These are phyloP conservation scores for Mobula birostris DNA, from an alignment of 2,113 vertebrate genomes.

Conservation along the genomic window DNA sequence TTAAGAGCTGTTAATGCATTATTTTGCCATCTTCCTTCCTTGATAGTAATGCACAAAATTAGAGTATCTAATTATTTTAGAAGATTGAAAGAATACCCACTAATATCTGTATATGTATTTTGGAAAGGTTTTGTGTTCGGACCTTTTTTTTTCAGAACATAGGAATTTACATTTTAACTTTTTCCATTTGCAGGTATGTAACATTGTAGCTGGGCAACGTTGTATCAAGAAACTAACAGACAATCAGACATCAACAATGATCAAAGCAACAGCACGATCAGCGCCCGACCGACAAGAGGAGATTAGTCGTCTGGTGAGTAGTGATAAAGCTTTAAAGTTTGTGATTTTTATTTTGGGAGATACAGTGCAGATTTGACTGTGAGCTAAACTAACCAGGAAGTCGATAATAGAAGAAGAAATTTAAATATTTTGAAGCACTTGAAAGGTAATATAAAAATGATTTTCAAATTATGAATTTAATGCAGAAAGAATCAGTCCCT, in stretches of 20 bases:
- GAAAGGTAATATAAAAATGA: background rate
- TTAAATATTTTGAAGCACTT: background rate
- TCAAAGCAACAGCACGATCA: constrained; percentile 93
- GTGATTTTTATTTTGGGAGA: background rate
- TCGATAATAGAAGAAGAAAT: background rate
- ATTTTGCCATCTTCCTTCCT: background rate
- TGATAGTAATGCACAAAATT: background rate
- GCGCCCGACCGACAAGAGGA: constrained; percentile 95
- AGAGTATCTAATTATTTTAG: background rate
- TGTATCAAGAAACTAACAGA: constrained; percentile 98
- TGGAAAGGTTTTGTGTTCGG: too few species aligned
- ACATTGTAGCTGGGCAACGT: constrained; percentile 93
- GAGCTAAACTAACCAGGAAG: background rate
- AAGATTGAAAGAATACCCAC: background rate
- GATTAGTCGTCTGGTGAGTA: constrained; percentile 90
- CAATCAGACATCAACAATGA: constrained; percentile 99
- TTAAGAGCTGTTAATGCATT: background rate
- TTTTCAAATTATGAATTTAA: background rate
- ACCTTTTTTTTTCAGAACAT: background rate
- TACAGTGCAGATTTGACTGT: background rate
- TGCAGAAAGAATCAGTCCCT: background rate
- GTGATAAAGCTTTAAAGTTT: background rate
- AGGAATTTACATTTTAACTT: background rate
- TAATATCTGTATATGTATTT: background rate
- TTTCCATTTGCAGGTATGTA: constrained; percentile 75